Conservation (phyloP, 2,888 invertebrate species). For the Agrotis ipsilon region DNA sequence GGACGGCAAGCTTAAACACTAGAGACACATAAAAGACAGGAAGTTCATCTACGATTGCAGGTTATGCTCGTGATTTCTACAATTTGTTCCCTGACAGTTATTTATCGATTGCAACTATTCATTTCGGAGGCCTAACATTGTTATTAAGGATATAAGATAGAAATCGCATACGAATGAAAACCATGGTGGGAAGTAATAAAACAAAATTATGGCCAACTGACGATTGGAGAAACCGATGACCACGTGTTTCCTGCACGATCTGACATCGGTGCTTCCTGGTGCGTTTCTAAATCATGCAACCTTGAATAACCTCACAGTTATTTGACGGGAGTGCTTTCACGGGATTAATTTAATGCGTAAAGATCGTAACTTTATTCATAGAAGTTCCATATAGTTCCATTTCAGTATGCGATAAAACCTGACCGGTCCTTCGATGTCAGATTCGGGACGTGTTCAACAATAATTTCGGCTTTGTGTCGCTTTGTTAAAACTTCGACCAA, state of each 20-base stretch:
- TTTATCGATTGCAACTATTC: conserved; percentile 37
- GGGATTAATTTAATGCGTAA: conserved; percentile 42
- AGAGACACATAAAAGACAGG: conserved; percentile 1
- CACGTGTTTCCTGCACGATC: conserved; percentile 69
- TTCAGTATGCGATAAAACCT: conserved; percentile 27
- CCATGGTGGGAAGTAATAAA: conserved; percentile 74
- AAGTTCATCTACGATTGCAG: conserved; percentile 6
- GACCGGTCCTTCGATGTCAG: conserved; percentile 7
- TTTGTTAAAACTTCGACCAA: conserved; percentile 66
- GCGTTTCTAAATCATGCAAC: conserved; percentile 64
- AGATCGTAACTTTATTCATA: conserved; percentile 36
- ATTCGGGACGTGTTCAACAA: conserved; percentile 49
- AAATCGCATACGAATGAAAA: conserved; percentile 63
- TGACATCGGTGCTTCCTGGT: conserved; percentile 62
- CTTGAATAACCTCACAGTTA: conserved; percentile 60
- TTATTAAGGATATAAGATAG: conserved; percentile 61
- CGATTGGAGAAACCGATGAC: conserved; percentile 71
- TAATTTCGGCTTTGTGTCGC: conserved; percentile 75
- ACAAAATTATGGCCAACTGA: conserved; percentile 67
- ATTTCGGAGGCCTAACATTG: conserved; percentile 36
- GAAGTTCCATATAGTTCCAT: conserved; percentile 27
- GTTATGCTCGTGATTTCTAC: conserved; percentile 25
- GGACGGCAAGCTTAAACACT: conserved; percentile 2
- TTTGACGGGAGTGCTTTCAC: conserved; percentile 54
- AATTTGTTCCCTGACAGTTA: conserved; percentile 36